Conservation (phyloP, 30 jellyfish, hydroid and myxozoan genomes). For the Cassiopea andromeda region DNA sequence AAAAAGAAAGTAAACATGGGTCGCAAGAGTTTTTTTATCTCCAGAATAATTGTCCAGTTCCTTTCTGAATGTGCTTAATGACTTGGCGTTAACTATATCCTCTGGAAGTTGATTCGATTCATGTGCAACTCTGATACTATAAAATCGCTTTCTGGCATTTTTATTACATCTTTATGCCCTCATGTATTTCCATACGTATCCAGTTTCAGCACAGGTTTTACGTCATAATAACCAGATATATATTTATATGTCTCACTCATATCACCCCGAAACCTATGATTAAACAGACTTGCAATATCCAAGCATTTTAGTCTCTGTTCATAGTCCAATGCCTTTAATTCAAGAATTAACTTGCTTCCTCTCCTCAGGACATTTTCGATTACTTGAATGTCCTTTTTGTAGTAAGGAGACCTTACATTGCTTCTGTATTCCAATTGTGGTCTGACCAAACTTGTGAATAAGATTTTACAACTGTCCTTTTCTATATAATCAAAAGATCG, state of each 20-base stretch:
- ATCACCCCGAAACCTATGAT: constrained; percentile 38
- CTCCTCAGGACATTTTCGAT: constrained; percentile 69
- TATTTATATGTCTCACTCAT: constrained; percentile 51
- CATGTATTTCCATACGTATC: neutral
- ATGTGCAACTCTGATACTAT: constrained; percentile 57
- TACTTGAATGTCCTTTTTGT: constrained; percentile 48
- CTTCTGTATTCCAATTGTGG: constrained; percentile 67
- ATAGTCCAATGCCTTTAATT: constrained; percentile 24
- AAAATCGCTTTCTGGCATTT: constrained; percentile 38
- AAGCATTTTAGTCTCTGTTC: constrained; percentile 54
- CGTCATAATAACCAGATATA: constrained; percentile 42
- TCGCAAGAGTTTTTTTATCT: constrained; percentile 42
- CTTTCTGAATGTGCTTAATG: constrained; percentile 28
- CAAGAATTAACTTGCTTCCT: constrained; percentile 60
- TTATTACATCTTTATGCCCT: constrained; percentile 39
- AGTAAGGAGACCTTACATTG: constrained; percentile 59
- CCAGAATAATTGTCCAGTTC: constrained; percentile 62
- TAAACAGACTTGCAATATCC: constrained; percentile 38
- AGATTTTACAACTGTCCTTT: constrained; percentile 12
- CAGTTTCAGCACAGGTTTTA: constrained; percentile 27
- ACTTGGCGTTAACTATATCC: constrained; percentile 44
- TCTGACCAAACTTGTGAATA: constrained; percentile 31
- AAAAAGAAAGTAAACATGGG: constrained; percentile 15
- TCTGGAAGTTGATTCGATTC: constrained; percentile 46
- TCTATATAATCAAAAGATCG: constrained; percentile 22